A percentile compares a stretch with the other conserved stretches of the same genome.
phyloP scores from a whole-genome alignment of 2,797 vertebrate genomes.

The Cyclopterus lumpus region DNA sequence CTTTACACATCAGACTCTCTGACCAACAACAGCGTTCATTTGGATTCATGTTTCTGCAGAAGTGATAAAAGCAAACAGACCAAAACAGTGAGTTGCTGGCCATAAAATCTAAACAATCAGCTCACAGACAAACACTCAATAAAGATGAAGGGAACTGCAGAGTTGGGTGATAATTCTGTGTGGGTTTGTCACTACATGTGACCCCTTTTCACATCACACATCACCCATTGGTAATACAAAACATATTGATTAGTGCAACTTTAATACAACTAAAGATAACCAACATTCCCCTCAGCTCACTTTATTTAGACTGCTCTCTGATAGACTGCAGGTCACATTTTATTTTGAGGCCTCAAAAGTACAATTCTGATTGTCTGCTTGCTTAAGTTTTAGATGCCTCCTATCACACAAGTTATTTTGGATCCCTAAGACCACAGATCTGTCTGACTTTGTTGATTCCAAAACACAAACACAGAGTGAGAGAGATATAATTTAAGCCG shows the following conservation, averaged over 20 bases:
- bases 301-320: background rate
- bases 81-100: background rate
- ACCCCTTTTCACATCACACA: background rate
- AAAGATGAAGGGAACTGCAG: no score
- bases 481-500: slow-evolving; percentile 16
- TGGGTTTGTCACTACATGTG: background rate
- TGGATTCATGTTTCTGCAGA: background rate
- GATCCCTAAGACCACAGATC: background rate
- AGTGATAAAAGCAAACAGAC: background rate
- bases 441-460: slow-evolving; percentile 4
- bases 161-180: background rate
- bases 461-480: slow-evolving; percentile 21
- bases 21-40: background rate
- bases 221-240: background rate
- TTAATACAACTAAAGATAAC: background rate
- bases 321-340: background rate
- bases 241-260: background rate
- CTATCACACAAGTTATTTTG: background rate
- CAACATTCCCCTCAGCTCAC: background rate
- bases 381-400: background rate
- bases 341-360: slow-evolving; percentile 1
- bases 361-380: background rate
- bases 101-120: slow-evolving; percentile 1
- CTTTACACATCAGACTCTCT: background rate
- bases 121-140: background rate